Conservation (phyloP, 2,888 invertebrate species). For the Epinotia bilunana region DNA sequence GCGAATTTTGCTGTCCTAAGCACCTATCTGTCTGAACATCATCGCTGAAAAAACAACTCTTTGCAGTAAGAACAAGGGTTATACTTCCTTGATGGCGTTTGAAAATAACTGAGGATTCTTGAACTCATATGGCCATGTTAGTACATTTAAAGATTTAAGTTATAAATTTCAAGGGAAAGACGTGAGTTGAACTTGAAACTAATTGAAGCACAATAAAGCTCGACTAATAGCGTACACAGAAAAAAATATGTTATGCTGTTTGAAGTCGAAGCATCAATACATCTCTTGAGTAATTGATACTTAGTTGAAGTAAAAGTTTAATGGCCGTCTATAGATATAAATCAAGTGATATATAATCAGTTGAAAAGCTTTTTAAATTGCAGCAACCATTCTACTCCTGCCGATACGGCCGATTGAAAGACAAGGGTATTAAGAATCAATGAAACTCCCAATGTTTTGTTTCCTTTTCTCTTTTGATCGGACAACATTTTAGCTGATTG, state of each 20-base stretch:
- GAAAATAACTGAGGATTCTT: not conserved
- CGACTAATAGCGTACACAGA: not conserved
- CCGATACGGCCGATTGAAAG: not conserved
- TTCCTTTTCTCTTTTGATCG: not conserved
- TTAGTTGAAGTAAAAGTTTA: slow-evolving; percentile 18
- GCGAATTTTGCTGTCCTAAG: slow-evolving; percentile 18
- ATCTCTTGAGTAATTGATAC: not conserved
- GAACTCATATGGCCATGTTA: not conserved
- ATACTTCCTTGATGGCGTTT: not conserved
- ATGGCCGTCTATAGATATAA: slow-evolving; percentile 26
- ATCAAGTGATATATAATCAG: slow-evolving; percentile 33
- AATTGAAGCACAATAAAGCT: not conserved
- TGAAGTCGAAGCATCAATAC: not conserved
- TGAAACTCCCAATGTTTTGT: not conserved
- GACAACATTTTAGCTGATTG: slow-evolving; percentile 25
- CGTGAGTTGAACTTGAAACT: not conserved
- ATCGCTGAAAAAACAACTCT: not conserved
- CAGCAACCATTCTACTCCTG: slow-evolving; percentile 22
- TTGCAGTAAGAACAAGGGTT: not conserved
- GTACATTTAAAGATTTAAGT: slow-evolving; percentile 4
- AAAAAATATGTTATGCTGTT: not conserved
- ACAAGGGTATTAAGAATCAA: not conserved
- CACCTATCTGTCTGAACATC: not conserved
- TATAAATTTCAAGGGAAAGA: not conserved
- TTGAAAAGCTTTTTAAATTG: slow-evolving; percentile 36